phyloP scores from a whole-genome alignment of 2,797 vertebrate species.

The Cyclura pinguis region DNA sequence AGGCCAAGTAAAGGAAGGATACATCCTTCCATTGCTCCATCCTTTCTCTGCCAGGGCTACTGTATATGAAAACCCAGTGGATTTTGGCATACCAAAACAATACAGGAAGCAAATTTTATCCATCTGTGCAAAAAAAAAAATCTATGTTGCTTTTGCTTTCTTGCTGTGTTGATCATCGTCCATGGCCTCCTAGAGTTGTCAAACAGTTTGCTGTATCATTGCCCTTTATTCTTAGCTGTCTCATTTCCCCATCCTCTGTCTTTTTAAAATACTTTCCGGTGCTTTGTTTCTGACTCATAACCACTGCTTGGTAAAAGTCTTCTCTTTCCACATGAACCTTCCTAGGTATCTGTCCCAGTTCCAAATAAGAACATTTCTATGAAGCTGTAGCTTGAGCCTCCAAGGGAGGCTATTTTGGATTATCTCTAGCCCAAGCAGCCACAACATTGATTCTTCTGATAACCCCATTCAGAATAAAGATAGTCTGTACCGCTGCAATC shows the following conservation, averaged over 20 bases:
- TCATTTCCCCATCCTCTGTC: background rate
- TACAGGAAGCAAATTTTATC: slow-evolving; percentile 2
- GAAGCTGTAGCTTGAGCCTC: slow-evolving; percentile 16
- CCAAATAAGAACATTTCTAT: slow-evolving; percentile 36
- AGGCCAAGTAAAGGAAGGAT: too few species aligned
- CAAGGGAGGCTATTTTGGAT: slow-evolving; percentile 28
- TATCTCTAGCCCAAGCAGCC: slow-evolving; percentile 38
- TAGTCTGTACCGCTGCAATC: background rate
- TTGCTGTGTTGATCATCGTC: slow-evolving; percentile 45
- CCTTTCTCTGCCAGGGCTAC: background rate
- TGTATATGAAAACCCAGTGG: background rate
- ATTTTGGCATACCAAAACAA: slow-evolving; percentile 46
- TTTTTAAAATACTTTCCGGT: background rate
- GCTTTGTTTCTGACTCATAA: slow-evolving; percentile 48
- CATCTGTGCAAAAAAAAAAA: slow-evolving; percentile 6
- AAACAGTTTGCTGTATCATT: slow-evolving; percentile 62
- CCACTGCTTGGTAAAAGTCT: slow-evolving; percentile 28
- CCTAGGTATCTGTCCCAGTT: slow-evolving; percentile 24
- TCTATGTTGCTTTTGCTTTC: slow-evolving; percentile 38
- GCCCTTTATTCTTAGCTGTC: slow-evolving; percentile 56
- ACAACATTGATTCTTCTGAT: slow-evolving; percentile 35
- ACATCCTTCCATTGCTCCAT: background rate
- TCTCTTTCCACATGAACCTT: background rate
- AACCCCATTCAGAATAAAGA: slow-evolving; percentile 29
- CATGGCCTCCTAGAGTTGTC: slow-evolving; percentile 53